Base-by-base conservation (phyloP, 2,797 vertebrate genomes). In the Semaprochilodus insignis region DNA sequence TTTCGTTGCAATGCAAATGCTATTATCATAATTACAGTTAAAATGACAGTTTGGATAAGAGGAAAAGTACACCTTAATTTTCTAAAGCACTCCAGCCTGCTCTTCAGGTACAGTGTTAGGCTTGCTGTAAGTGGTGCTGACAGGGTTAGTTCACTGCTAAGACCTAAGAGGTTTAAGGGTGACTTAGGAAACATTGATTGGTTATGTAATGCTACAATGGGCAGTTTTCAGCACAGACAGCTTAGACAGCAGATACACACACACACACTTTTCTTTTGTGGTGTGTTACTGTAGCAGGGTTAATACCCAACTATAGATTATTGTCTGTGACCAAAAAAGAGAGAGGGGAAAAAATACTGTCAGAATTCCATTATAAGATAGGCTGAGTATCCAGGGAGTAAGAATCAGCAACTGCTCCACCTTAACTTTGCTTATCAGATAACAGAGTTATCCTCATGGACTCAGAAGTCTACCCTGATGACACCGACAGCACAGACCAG, bases 111-210 rank as follows among this genome's bases (percentile, higher is more conserved):
- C 15, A 31, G 25, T 27, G 25, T 4, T 16, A 17, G 16, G 31
- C 17, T 36, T 66, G 31, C 27, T 66, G 63, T 5, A 66, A 36
- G 16, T 25, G 19, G 16, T 34, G 63, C 63, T 66, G 31, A 66
- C 62, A 66, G 6, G 27, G 6, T 36, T 66, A 1, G 6, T 66
- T 36, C 63, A 16, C 63, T 63, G 60, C 6, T 66, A 66, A 66
- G 63, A 66, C 19, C 16, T 60, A 90, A 91, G 87, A 90, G 90
- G 80, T 87, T 93, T 90, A 91, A 44, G 66, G 34, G 83, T 63
- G 87, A 88, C 82, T 90, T 90, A 89, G 67, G 81, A 27, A 78
- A 75, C 70, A 87, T 4, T 66, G 63, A 66, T 66, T 36, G 63
- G 63, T 66, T 66, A 66, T 66, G 63, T 66, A 66, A 66, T 10